Evolutionary conservation across 2,113 vertebrate species (phyloP).

Genomic region (Odobenus rosmarus): DNA sequence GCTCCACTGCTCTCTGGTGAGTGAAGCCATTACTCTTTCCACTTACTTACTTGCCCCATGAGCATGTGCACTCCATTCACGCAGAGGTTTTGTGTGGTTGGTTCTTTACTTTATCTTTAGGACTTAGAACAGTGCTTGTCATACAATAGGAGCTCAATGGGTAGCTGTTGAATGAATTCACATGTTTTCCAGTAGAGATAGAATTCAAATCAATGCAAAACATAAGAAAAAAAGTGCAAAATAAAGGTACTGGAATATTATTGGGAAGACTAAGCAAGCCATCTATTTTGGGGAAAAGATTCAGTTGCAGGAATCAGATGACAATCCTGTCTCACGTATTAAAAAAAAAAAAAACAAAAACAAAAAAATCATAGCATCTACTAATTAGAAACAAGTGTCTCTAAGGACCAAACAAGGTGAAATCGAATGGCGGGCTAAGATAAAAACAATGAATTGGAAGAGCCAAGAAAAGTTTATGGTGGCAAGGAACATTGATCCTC

Average conservation of each 20-base stretch:
- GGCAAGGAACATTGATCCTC: background rate
- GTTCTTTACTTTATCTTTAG: background rate
- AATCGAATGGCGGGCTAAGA: background rate
- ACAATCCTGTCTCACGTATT: background rate
- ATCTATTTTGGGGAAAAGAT: background rate
- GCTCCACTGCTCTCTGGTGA: too few species aligned
- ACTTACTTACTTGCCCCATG: background rate
- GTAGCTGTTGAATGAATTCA: background rate
- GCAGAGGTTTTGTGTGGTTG: background rate
- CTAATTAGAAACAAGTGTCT: background rate
- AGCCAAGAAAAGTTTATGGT: background rate
- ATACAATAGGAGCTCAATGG: fast-evolving
- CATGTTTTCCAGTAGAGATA: background rate
- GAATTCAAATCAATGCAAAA: background rate
- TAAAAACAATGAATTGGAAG: background rate
- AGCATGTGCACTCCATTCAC: background rate
- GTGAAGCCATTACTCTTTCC: too few species aligned
- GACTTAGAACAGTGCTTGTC: background rate
- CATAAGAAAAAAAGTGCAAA: background rate
- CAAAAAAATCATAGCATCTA: background rate
- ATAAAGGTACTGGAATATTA: background rate
- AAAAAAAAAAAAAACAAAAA: background rate
- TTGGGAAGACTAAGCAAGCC: background rate
- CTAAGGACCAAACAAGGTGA: background rate
- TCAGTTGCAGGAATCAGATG: background rate